Base-by-base conservation (phyloP, 2,888 invertebrate species). In the Acleris laterana region DNA sequence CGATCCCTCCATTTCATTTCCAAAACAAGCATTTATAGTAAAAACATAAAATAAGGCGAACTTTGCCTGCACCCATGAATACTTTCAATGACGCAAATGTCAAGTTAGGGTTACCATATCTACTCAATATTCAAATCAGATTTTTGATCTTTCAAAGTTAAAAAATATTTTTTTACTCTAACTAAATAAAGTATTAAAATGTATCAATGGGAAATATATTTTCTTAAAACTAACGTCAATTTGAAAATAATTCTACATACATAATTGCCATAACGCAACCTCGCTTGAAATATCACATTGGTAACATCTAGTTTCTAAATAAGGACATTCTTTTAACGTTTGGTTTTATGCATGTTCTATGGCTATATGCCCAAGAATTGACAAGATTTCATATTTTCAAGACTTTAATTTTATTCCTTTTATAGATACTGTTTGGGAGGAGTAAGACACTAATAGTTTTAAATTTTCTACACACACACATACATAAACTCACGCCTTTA, bases 1-100 rank as follows among this genome's bases (percentile, higher is more conserved):
- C 72, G 80, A 73, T 79, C 75, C 83, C 82, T 91, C 91, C 92
- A 92, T 92, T 86, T 89, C 87, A 88, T 90, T 81, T 82, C 87
- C 84, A 82, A 79, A 77, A 62, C 56, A 51, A 65, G 61, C 70
- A 71, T 75, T 71, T 73, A 71, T 66, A 68, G 71, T 66, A 63
- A 59, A 68, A 70, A 72, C 62, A 68, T 51, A 75, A 74, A 70
- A 67, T 71, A 69, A 69, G 32, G 53, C 57, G 50, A 66, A 68
- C 63, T 59, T 67, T 44, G 67, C 67, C 62, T 67, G 67, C 58
- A 53, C 63, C 62, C 63, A 58, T 67, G 63, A 63, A 62, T 67
- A 67, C 66, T 63, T 59, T 52, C 55, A 66, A 63, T 68, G 68
- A 68, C 68, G 63, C 63, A 68, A 59, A 63, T 59, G 68, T 68